Evolutionary conservation across 2,113 vertebrate genomes (phyloP), one percentile per base, ranked within the genome.

Genomic region (Centrocercus urophasianus): DNA sequence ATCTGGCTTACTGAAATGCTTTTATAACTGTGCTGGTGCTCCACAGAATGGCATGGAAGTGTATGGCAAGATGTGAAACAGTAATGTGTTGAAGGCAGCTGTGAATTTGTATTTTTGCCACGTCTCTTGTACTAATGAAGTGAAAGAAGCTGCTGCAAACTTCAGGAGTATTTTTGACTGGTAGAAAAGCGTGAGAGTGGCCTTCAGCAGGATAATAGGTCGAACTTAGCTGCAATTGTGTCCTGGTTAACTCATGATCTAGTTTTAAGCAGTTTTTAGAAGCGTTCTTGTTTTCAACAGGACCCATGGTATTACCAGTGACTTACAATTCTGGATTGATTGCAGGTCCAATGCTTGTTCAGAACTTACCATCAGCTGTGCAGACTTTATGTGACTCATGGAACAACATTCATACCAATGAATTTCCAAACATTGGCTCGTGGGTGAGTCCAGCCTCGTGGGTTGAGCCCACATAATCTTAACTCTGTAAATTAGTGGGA

Each of bases 361-460:
- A 99, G 98, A 99, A 99, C 95, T 96, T 99, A 19, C 99, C 99
- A 0, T 98, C 98, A 2, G 98, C 98, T 13, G 98, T 99, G 34
- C 99, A 99, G 97, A 96, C 98, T 10, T 93, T 99, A 40, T 99
- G 99, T 81, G 99, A 99, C 56, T 99, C 98, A 1, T 99, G 99
- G 99, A 99, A 99, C 96, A 98, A 97, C 95, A 98, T 99, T 93
- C 98, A 98, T 87, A 99, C 99, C 87, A 99, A 98, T n/a, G 99
- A 99, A 89, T 99, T 99, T 88, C 99, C 99, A 57, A 99, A 99
- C 96, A 98, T 99, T 14, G 99, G 99, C 56, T 99, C 99, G 0
- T 99, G 99, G 99, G 99, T 99, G 97, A 83, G 98, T 98, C 13
- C 60, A 19, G 10, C 24, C 43, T 50, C 5, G 1, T 66, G 67